Evolutionary conservation across 1,140 invertebrate species (phyloP), one percentile per base, ranked within the genome.

Genomic region (Paraescarpia echinospica): DNA sequence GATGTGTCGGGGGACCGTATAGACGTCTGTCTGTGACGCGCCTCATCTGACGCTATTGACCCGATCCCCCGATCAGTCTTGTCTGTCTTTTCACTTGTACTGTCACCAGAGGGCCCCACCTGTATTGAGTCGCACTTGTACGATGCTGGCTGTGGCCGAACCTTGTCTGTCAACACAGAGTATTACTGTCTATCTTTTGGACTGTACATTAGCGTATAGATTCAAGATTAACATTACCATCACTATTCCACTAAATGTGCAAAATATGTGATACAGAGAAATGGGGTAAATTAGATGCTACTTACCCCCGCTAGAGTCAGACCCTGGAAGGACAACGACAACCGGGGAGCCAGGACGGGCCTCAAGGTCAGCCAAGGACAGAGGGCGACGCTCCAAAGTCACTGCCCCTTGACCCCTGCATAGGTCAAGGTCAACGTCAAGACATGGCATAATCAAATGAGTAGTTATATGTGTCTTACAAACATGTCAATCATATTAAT

Each of bases 321-420:
- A 95, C 0, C 94, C 95, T 33, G 94, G 94, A 5, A 95, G 94
- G 22, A 95, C 94, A 77, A 95, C 94, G n/a, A 95, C 94, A 92
- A 94, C 94, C 14, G 95, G 95, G 34, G 95, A 95, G 8, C 95
- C 95, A 34, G 95, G 95, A 35, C 95, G 89, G n/a, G 94, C 95
- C 92, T 95, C 95, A 12, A 95, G 93, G 89, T 95, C 95, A 92
- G 93, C 94, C 51, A 95, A 93, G 34, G 95, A 95, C 33, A 95
- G 94, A 33, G 94, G 93, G 12, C 94, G 92, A 31, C 35, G 34
- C n/a, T 90, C 34, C 34, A 90, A 22, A 22, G 90, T 41, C 18
- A 41, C 90, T 90, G 34, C 34, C 4, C 35, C 90, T 31, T 41
- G 35, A 90, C 34, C 90, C 34, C 34, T 90, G 90, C 35, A n/a